phyloP scores from a whole-genome alignment of 37 sponge, comb jelly and placozoan species.

The Theonella swinhoei region DNA sequence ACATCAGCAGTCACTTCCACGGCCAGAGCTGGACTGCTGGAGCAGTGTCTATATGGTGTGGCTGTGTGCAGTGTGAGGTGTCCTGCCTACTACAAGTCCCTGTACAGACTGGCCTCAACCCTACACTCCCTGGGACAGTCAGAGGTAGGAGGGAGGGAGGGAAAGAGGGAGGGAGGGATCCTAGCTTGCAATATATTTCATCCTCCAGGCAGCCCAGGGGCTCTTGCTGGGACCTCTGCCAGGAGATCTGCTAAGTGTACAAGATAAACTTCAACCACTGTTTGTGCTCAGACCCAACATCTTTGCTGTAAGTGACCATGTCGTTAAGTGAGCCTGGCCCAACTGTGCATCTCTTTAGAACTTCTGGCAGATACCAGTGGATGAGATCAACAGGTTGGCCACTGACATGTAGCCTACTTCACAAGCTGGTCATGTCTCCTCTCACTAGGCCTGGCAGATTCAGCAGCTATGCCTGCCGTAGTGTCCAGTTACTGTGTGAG shows the following conservation, averaged over 20 bases:
- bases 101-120: conserved; percentile 43
- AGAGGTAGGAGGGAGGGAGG: conserved; percentile 9
- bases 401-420: neutral
- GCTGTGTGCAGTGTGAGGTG: conserved; percentile 56
- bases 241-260: conserved; percentile 10
- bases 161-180: neutral
- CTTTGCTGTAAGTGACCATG: conserved; percentile 36
- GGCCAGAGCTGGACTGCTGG: neutral
- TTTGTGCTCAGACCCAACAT: conserved; percentile 61
- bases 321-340: neutral
- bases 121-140: conserved; percentile 21
- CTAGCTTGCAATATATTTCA: neutral
- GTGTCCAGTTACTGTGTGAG: conserved; percentile 25
- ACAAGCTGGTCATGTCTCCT: neutral
- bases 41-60: conserved; percentile 58
- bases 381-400: conserved; percentile 61
- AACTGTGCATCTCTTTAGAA: conserved; percentile 29
- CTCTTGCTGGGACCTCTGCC: conserved; percentile 69
- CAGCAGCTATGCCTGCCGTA: conserved; percentile 51
- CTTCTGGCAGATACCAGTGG: conserved; percentile 64
- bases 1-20: neutral
- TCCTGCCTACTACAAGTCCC: conserved; percentile 67
- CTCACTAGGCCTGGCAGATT: conserved; percentile 59
- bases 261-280: conserved; percentile 63
- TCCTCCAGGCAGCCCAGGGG: conserved; percentile 35